Conservation (phyloP, 1,140 invertebrate genomes). For the Aphis craccivora region DNA sequence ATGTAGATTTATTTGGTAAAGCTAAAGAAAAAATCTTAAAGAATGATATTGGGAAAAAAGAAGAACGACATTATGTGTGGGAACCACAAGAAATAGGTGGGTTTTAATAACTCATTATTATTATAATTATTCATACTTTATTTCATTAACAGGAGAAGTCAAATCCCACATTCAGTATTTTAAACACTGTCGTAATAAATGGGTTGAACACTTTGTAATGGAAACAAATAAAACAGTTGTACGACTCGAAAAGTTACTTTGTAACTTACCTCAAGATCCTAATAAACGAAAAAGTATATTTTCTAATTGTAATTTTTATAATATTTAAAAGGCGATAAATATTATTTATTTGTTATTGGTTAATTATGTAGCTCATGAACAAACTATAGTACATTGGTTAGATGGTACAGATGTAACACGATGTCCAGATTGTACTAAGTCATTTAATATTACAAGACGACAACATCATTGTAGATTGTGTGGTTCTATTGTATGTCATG, state of each 20-base stretch:
- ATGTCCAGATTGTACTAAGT: constrained; percentile 89
- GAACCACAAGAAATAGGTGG: constrained; percentile 27
- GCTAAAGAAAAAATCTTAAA: constrained; percentile 58
- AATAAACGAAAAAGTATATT: constrained; percentile 80
- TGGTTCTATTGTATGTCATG: constrained; percentile 93
- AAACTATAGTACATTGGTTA: constrained; percentile 88
- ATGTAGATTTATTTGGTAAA: constrained; percentile 49
- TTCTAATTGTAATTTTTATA: background rate
- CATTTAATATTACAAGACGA: constrained; percentile 85
- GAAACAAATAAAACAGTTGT: constrained; percentile 97
- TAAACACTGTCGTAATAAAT: constrained; percentile 74
- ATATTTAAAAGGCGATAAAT: background rate
- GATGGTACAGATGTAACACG: constrained; percentile 88
- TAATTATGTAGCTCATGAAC: constrained; percentile 72
- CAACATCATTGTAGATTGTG: constrained; percentile 97
- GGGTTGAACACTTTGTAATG: constrained; percentile 86
- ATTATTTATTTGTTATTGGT: constrained; percentile 56
- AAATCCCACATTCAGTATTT: constrained; percentile 80
- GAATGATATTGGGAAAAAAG: constrained; percentile 39
- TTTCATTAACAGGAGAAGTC: constrained; percentile 68
- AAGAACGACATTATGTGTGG: constrained; percentile 5
- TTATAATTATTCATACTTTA: constrained; percentile 52
- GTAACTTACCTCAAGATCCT: constrained; percentile 81
- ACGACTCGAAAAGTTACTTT: constrained; percentile 88
- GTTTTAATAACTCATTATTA: constrained; percentile 44